Base-by-base conservation (phyloP, 1,140 invertebrate genomes). In the Lamellibrachia luymesi region DNA sequence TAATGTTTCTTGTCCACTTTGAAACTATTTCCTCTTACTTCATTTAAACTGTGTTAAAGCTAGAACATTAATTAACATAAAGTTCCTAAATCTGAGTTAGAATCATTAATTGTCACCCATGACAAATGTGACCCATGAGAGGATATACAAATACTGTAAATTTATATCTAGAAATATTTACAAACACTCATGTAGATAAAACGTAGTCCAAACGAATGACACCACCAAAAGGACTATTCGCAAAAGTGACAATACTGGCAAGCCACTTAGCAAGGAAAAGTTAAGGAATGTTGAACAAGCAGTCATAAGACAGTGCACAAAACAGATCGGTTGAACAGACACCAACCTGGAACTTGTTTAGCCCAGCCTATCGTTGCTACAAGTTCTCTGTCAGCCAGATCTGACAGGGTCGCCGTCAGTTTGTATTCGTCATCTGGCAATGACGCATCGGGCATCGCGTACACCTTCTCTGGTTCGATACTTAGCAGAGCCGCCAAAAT, bases 301-400 rank as follows among this genome's bases (percentile, higher is more conserved):
- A 13, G 6, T 56, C 52, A 56, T 13, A 56, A 56, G 52, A 56
- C 52, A 38, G 64, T 80, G 13, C 17, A 80, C 17, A 22, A 80
- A 10, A 80, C 6, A 80, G 13, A 80, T 10, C 2, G 25, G 25
- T 80, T 22, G 17, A 25, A 90, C 49, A 50, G 64, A 38, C n/a
- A 94, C 94, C 94, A 95, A 97, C 98, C 98, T 93, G 99, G 99
- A 95, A 99, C 99, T 96, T 99, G 98, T 96, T 99, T 99, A 4
- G 99, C 99, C 99, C 99, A 99, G 94, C 98, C 98, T 96, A 99
- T 99, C 51, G 98, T 98, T 27, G 98, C 98, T 5, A 99, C 98
- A 51, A 99, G 97, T 96, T 99, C 99, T 94, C 98, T 97, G 96
- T 99, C 99, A 95, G 99, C 99, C 4, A 99, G 97, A 96, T 99